Percentiles rank a stretch among this genome's conserved stretches.
Evolutionary conservation across 1,140 invertebrate species (phyloP).

Genomic region (Heliconius hewitsoni): DNA sequence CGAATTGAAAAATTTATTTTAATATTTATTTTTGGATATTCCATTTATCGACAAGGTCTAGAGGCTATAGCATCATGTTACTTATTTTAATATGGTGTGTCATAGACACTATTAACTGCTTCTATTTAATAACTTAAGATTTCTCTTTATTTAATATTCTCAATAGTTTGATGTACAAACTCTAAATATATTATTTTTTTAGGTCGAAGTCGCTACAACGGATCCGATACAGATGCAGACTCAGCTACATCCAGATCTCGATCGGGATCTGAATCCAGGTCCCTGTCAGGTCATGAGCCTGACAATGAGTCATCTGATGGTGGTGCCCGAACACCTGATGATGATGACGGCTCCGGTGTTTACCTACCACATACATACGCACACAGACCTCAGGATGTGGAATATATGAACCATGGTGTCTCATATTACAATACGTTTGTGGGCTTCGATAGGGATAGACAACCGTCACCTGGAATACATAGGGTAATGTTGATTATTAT

Average conservation of each 20-base stretch:
- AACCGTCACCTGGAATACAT: slow-evolving; percentile 70
- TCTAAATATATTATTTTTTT: neutral
- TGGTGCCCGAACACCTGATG: slow-evolving; percentile 84
- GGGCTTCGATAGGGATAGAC: slow-evolving; percentile 77
- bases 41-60: too few species aligned
- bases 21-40: too few species aligned
- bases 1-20: too few species aligned
- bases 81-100: too few species aligned
- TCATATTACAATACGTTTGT: slow-evolving; percentile 83
- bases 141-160: too few species aligned
- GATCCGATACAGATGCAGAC: slow-evolving; percentile 79
- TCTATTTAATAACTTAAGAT: too few species aligned
- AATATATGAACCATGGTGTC: slow-evolving; percentile 82
- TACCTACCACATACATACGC: slow-evolving; percentile 83
- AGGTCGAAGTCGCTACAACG: slow-evolving; percentile 63
- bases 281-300: slow-evolving; percentile 84
- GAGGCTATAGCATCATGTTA: too few species aligned
- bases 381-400: slow-evolving; percentile 56
- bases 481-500: slow-evolving; percentile 51
- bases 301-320: slow-evolving; percentile 87
- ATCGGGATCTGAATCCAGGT: slow-evolving; percentile 74
- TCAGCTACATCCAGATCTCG: slow-evolving; percentile 71
- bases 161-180: neutral
- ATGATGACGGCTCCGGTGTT: slow-evolving; percentile 75
- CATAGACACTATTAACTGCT: too few species aligned